Evolutionary conservation across 2,113 vertebrate genomes (phyloP), one percentile per base, ranked within the genome.

Genomic region (Tor tambroides): DNA sequence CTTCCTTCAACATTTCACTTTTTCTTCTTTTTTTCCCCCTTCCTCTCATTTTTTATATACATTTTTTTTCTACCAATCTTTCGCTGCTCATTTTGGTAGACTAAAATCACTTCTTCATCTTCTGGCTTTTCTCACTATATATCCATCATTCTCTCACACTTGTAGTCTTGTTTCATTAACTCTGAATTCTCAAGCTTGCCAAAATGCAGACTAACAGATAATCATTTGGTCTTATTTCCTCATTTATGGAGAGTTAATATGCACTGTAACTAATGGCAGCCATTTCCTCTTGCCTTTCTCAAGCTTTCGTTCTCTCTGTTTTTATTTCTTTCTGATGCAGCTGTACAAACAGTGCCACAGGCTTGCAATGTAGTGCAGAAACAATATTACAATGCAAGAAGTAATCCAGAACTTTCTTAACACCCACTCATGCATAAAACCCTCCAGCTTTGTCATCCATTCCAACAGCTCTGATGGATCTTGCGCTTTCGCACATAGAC

Each of bases 201-300:
- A 79, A 92, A 88, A 90, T 92, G 88, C 77, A 89, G 89, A 90
- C 9, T 91, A 89, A 90, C 83, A 88, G 86, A 91, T 91, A 91
- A 92, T 93, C 90, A 89, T 65, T 86, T 23, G 63, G 56, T 88
- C 88, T 91, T 90, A 90, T 89, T 93, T 93, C 89, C 80, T 88
- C 83, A 87, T 91, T 93, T 90, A 86, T 72, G 32, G 77, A 72
- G 85, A 85, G 82, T 85, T 86, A 91, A 91, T 82, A 89, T 79
- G 74, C 79, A 83, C 26, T 51, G 65, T 71, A 61, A 77, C 84
- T 90, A 80, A 89, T 89, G 86, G 28, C 86, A 89, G 76, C 67
- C 32, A 63, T 30, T 81, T 78, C 84, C 83, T 65, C 78, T 83
- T 26, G 59, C 43, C 76, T 91, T 71, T 72, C 90, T 89, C 56